Evolutionary conservation across 2,888 invertebrate species (phyloP).

Genomic region (Caradrina kadenii): DNA sequence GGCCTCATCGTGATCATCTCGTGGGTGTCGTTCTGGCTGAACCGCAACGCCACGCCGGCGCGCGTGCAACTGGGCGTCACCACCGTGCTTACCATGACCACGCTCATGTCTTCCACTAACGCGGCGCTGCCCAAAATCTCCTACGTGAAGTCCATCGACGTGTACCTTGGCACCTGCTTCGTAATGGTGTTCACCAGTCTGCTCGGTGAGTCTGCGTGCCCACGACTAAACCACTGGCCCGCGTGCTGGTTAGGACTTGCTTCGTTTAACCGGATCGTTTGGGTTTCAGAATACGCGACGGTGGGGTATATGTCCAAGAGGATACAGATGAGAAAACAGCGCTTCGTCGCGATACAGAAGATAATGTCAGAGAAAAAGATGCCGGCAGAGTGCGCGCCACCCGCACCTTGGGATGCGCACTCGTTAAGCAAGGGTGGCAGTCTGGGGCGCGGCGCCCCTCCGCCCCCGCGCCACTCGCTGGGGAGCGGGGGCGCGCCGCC

Average conservation of each 20-base stretch:
- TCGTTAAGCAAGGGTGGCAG: slow-evolving; percentile 93
- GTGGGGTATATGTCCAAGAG: slow-evolving; percentile 99
- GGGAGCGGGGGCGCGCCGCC: slow-evolving; percentile 72
- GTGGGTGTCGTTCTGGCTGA: slow-evolving; percentile 98
- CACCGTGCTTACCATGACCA: slow-evolving; percentile 98
- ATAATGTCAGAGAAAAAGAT: slow-evolving; percentile 96
- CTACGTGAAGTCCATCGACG: slow-evolving; percentile 98
- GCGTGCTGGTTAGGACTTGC: too few relatives aligned
- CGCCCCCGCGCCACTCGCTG: slow-evolving; percentile 69
- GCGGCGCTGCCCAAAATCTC: slow-evolving; percentile 98
- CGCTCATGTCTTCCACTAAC: slow-evolving; percentile 98
- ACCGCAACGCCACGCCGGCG: slow-evolving; percentile 97
- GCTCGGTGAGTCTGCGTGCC: slow-evolving; percentile 91
- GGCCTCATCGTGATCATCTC: slow-evolving; percentile 98
- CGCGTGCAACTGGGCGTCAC: slow-evolving; percentile 97
- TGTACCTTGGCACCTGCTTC: slow-evolving; percentile 98
- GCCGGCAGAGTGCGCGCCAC: slow-evolving; percentile 93
- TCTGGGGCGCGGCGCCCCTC: slow-evolving; percentile 88
- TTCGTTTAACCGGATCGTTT: not conserved
- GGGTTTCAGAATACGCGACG: slow-evolving; percentile 96
- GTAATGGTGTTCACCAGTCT: slow-evolving; percentile 99
- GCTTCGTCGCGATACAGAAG: slow-evolving; percentile 96
- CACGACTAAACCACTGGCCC: too few relatives aligned
- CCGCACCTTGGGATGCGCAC: slow-evolving; percentile 91
- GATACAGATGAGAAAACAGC: slow-evolving; percentile 97